Percentiles rank a stretch among this genome's conserved stretches.
Conservation (phyloP, 64 coral and sea anemone species). For the Platygyra sinensis region DNA sequence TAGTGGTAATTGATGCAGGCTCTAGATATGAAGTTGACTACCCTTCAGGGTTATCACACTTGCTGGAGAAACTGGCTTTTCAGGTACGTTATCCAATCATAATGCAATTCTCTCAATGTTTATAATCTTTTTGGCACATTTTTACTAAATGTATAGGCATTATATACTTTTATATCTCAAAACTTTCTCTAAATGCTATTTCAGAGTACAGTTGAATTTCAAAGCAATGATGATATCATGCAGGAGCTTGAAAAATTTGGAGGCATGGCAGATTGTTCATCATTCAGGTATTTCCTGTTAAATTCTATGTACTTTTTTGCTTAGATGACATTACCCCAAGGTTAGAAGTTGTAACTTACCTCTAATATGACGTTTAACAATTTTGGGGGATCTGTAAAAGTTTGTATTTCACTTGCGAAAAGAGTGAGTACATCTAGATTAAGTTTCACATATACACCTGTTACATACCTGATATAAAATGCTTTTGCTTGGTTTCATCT, state of each 20-base stretch:
- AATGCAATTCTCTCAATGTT: not conserved
- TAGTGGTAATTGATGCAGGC: slow-evolving; percentile 96
- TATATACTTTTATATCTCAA: no score
- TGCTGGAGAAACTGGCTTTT: slow-evolving; percentile 94
- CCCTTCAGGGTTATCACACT: slow-evolving; percentile 84
- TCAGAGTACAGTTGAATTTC: slow-evolving; percentile 87
- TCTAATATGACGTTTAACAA: no score
- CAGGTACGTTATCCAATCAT: slow-evolving; percentile 52
- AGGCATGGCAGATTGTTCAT: slow-evolving; percentile 94
- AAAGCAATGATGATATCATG: slow-evolving; percentile 83
- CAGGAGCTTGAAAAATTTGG: slow-evolving; percentile 83
- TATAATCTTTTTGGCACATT: no score
- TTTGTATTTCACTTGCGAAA: no score
- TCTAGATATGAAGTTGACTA: slow-evolving; percentile 94
- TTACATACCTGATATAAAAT: no score
- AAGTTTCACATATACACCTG: no score
- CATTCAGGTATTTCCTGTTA: slow-evolving; percentile 67
- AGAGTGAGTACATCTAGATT: no score
- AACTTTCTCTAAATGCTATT: not conserved
- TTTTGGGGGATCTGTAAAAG: no score
- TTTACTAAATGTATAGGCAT: not conserved
- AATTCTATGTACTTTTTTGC: no score
- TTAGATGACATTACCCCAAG: no score
- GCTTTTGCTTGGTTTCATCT: no score
- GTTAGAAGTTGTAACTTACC: no score